Percentiles rank a stretch among this genome's conserved stretches.
These are phyloP conservation scores for Nudaria mundana DNA, from an alignment of 2,888 invertebrate species.

Conservation along the genomic window DNA sequence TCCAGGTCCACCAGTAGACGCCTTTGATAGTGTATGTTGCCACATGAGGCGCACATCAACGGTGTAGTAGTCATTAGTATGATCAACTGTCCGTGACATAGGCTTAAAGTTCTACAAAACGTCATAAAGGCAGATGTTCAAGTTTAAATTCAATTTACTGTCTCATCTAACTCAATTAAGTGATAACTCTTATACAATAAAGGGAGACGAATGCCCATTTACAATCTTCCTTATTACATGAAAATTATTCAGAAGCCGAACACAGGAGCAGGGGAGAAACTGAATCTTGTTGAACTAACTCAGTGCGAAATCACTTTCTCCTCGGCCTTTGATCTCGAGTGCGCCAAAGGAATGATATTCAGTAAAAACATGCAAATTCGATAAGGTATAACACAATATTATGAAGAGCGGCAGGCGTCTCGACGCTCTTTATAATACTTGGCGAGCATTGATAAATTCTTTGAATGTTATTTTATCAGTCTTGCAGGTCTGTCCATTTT, in stretches of 20 bases:
- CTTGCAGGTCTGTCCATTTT: slow-evolving; percentile 26
- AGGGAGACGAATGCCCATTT: slow-evolving; percentile 67
- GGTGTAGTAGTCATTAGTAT: too few relatives aligned
- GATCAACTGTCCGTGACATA: too few relatives aligned
- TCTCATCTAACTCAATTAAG: slow-evolving; percentile 1
- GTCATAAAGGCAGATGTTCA: not conserved
- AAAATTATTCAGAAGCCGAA: slow-evolving; percentile 75
- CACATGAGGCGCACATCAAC: too few relatives aligned
- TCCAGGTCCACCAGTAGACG: too few relatives aligned
- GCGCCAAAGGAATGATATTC: slow-evolving; percentile 80
- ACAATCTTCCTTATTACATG: slow-evolving; percentile 75
- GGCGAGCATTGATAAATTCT: slow-evolving; percentile 45
- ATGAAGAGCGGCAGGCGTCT: slow-evolving; percentile 59
- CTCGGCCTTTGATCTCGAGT: slow-evolving; percentile 76
- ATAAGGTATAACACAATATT: slow-evolving; percentile 81
- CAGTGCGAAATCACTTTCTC: slow-evolving; percentile 80
- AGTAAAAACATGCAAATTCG: slow-evolving; percentile 82
- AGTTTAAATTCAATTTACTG: not conserved
- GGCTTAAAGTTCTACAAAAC: too few relatives aligned
- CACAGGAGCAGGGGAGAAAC: slow-evolving; percentile 62
- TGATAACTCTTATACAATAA: slow-evolving; percentile 40
- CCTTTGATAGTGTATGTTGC: too few relatives aligned
- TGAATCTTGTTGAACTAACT: slow-evolving; percentile 79
- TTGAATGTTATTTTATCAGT: slow-evolving; percentile 56
- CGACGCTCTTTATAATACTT: slow-evolving; percentile 45